phyloP scores from a whole-genome alignment of 2,113 vertebrate species.

The Zosterops japonicus region DNA sequence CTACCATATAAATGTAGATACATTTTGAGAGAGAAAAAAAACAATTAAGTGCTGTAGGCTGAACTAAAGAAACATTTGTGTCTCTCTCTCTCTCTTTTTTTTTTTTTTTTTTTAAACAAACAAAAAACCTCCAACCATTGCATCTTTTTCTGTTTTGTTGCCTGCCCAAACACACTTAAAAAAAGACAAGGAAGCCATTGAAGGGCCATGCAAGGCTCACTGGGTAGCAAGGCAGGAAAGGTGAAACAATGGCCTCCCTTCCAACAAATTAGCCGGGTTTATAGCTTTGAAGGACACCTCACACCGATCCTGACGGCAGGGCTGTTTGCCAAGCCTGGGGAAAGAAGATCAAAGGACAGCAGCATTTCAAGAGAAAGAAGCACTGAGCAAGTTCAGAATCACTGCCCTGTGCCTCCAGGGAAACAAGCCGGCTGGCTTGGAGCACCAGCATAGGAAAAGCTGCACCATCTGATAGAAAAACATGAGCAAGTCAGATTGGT shows the following conservation, averaged over 20 bases:
- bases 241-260: not conserved
- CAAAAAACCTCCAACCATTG: not conserved
- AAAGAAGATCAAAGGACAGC: constrained; percentile 9
- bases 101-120: not conserved
- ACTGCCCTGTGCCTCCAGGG: not conserved
- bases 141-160: not conserved
- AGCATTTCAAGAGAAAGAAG: not conserved
- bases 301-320: not conserved
- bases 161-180: not conserved
- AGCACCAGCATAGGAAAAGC: not conserved
- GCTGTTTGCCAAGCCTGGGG: not conserved
- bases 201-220: not conserved
- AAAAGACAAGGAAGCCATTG: not conserved
- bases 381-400: not conserved
- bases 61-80: not conserved
- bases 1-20: not conserved
- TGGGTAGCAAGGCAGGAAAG: not conserved
- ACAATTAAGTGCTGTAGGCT: not conserved
- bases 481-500: not conserved
- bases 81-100: not conserved
- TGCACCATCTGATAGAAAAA: not conserved
- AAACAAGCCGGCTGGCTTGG: not conserved
- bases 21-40: not conserved
- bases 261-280: not conserved
- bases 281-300: not conserved